These are phyloP conservation scores for Polyploca ridens DNA, from an alignment of 2,888 invertebrate genomes.

Conservation along the genomic window DNA sequence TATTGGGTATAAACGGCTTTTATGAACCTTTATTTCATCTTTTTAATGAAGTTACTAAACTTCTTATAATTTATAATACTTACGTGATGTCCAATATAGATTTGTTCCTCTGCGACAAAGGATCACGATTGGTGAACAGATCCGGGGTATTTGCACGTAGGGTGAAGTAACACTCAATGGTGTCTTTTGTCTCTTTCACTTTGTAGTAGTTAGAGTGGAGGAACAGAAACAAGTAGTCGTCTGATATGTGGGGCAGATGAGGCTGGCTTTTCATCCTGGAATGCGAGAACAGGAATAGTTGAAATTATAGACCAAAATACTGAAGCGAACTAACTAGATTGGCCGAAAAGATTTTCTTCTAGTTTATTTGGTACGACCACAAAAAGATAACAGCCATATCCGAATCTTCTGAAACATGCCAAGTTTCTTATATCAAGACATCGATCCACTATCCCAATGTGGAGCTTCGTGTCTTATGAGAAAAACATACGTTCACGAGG, in stretches of 20 bases:
- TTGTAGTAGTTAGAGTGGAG: conserved; percentile 85
- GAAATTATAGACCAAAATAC: not conserved
- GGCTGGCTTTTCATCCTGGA: conserved; percentile 86
- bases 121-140: conserved; percentile 85
- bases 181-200: conserved; percentile 76
- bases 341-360: not conserved
- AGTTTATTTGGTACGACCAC: not conserved
- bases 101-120: conserved; percentile 77
- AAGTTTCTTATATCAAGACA: not conserved
- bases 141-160: conserved; percentile 84
- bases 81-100: conserved; percentile 84
- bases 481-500: not conserved
- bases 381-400: not conserved
- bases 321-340: no score
- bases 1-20: no score
- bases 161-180: conserved; percentile 83
- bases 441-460: not conserved
- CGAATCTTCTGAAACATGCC: not conserved
- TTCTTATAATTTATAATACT: conserved; percentile 49
- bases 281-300: conserved; percentile 26
- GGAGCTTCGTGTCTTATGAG: not conserved
- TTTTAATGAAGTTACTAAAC: no score
- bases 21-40: no score
- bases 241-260: conserved; percentile 85
- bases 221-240: conserved; percentile 87